Conservation (phyloP, 2,113 vertebrate species). For the Mesembrinibis cayennensis region DNA sequence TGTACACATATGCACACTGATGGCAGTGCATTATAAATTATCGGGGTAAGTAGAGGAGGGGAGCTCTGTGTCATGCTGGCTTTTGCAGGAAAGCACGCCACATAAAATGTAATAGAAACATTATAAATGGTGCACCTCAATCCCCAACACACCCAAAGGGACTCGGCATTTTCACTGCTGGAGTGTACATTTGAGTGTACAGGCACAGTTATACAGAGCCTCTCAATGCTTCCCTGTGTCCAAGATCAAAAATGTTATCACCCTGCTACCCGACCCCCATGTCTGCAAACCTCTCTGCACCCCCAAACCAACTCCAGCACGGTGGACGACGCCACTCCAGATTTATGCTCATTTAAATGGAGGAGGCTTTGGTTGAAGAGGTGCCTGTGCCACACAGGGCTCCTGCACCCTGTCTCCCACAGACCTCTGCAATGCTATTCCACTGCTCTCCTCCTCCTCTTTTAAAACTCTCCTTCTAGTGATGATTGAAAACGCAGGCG, state of each 20-base stretch:
- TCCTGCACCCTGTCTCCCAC: not conserved
- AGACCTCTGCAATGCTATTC: not conserved
- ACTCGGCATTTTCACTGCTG: not conserved
- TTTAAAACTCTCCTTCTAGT: not conserved
- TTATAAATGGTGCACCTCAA: not conserved
- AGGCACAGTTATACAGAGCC: not conserved
- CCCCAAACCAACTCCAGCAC: accelerated
- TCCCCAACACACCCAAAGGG: not conserved
- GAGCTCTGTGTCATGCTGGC: not conserved
- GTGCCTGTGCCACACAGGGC: no score
- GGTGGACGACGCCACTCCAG: not conserved
- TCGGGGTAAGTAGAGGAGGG: not conserved
- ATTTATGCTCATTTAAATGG: not conserved
- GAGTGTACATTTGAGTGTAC: not conserved
- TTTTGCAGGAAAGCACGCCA: not conserved
- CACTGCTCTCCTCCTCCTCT: not conserved
- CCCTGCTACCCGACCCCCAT: not conserved
- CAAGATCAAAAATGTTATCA: not conserved
- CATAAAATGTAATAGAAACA: not conserved
- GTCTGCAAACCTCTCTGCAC: not conserved
- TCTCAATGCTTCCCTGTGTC: not conserved
- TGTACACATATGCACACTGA: not conserved
- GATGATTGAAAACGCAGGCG: not conserved
- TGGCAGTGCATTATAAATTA: not conserved
- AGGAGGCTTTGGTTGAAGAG: not conserved